Conservation (phyloP, 2,888 invertebrate species). For the Andrena bicolor region DNA sequence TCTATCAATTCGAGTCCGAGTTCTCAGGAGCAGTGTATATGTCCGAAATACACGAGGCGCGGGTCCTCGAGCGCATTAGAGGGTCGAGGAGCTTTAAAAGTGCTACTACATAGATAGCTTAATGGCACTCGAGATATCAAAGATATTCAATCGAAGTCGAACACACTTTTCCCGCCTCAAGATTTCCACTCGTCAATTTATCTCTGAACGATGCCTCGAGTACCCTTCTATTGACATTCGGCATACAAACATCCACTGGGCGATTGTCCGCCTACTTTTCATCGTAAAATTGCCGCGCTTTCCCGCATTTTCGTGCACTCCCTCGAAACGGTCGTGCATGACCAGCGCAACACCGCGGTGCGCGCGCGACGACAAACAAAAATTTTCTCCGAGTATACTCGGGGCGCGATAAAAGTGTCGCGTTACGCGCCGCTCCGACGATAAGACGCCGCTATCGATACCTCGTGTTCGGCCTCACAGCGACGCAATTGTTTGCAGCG, state of each 20-base stretch:
- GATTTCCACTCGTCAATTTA: not conserved
- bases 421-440: conserved; percentile 4
- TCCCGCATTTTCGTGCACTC: not conserved
- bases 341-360: conserved; percentile 60
- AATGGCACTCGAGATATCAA: too few relatives aligned
- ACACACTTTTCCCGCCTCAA: not conserved
- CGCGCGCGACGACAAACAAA: not conserved
- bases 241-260: not conserved
- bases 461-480: not conserved
- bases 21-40: too few relatives aligned
- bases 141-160: not conserved
- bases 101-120: too few relatives aligned
- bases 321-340: conserved; percentile 38
- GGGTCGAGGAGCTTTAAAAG: too few relatives aligned
- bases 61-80: too few relatives aligned
- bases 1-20: not conserved
- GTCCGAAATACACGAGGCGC: too few relatives aligned
- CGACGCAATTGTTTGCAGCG: conserved; percentile 52
- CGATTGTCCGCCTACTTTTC: not conserved
- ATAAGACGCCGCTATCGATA: conserved; percentile 41
- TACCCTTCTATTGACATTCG: not conserved
- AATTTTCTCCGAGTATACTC: conserved; percentile 29
- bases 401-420: conserved; percentile 45
- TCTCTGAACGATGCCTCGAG: not conserved
- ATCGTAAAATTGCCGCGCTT: conserved; percentile 13